Evolutionary conservation across 2,113 vertebrate species (phyloP), one percentile per base, ranked within the genome.

Genomic region (Murina feae): DNA sequence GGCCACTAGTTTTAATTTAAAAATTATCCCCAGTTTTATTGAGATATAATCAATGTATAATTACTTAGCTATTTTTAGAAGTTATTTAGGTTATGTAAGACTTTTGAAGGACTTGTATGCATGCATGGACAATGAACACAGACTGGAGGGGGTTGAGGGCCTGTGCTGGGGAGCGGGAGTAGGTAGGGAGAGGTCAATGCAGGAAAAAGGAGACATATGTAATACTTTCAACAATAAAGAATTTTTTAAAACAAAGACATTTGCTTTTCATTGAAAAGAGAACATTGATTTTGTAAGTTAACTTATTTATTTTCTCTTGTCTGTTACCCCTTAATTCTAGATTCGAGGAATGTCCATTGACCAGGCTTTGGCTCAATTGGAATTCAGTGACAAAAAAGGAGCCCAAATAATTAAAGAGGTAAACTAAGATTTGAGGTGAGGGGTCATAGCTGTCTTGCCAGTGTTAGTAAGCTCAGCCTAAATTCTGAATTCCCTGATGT

Each of bases 361-460:
- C 51, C 97, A 99, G 96, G 99, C 99, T 72, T 94, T 99, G 1
- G 98, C 99, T 90, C 99, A 99, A 95, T 25, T 99, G 93, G 98
- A 99, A 96, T 99, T 99, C 97, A 99, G 63, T 90, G 99, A 99
- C 98, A 99, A 99, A 98, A 99, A 99, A 91, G 99, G 99, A 20
- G 99, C 99, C 25, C 99, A 99, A 80, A 97, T 99, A 84, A 99
- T 99, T 93, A 99, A 97, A 98, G 99, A 99, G 99, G 99, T 99
- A 97, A 95, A 49, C 47, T 49, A 10, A 55, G 47, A 28, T 35
- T 65, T 60, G 47, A 1, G n/a, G 14, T 8, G 8, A 25, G 42
- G 21, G 32, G 28, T 20, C 12, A 68, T 14, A 47, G 14, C 14
- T 82, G 3, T 58, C 47, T 81, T 79, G 23, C 18, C 39, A 18